phyloP scores from a whole-genome alignment of 2,797 vertebrate species.

The Leucoraja ocellata region DNA sequence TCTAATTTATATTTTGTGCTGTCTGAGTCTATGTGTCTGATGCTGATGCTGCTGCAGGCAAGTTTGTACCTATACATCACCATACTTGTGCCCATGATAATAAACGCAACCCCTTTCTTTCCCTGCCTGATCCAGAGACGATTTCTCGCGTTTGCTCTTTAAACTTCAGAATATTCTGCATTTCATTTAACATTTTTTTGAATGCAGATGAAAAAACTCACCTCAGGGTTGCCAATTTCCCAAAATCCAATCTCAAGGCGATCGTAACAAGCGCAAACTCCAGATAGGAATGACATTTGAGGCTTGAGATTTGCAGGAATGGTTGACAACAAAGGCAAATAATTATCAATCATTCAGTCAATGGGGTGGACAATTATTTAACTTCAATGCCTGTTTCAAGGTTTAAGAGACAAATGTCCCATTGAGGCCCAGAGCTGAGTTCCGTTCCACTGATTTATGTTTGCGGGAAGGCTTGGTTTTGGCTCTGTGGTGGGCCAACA shows the following conservation, averaged over 20 bases:
- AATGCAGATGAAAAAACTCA: neutral
- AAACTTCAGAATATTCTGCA: neutral
- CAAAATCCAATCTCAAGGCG: neutral
- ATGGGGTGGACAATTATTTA: neutral
- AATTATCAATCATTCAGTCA: neutral
- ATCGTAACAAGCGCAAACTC: neutral
- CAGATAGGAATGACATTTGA: neutral
- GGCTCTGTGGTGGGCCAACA: neutral
- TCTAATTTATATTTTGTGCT: no score
- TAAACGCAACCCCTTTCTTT: no score
- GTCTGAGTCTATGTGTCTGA: no score
- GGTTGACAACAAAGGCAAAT: neutral
- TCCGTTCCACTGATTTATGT: neutral
- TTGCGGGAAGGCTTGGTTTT: conserved; percentile 9
- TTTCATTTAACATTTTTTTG: neutral
- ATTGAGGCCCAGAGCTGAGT: neutral
- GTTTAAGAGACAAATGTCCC: neutral
- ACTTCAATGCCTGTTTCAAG: neutral
- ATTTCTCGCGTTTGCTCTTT: no score
- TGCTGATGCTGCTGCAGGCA: no score
- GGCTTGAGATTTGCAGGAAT: neutral
- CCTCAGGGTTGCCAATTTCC: neutral
- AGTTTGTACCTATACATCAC: no score
- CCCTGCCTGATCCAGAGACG: no score
- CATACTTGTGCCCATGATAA: no score